Base-by-base conservation (phyloP, 2,797 vertebrate genomes). In the Thalassophryne amazonica region DNA sequence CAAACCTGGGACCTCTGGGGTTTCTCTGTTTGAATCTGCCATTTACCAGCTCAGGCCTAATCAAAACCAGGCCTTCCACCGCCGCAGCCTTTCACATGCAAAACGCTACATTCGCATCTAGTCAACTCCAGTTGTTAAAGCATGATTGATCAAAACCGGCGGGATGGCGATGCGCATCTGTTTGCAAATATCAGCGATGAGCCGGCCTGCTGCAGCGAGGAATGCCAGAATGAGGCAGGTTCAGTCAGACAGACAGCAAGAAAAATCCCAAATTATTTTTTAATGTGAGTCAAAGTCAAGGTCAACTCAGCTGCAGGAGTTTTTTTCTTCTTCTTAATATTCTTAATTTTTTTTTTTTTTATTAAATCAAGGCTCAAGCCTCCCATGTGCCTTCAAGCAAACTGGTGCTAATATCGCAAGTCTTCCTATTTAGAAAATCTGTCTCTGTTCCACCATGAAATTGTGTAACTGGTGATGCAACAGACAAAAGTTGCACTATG, bases 61-160 rank as follows among this genome's bases (percentile, higher is more conserved):
- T 91, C 85, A 89, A 88, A 89, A 81, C 71, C 78, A 75, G 85
- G 81, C 88, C 84, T 81, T 83, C 65, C 39, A 13, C 59, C 64
- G 76, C 54, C 71, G 78, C 68, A 11, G 10, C 78, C 69, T 85
- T 92, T 92, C 86, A 81, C 81, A 91, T 90, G 89, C 86, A 87
- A 91, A 91, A 71, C 53, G 55, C 58, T 73, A 91, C 88, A 91
- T 89, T 91, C 78, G 76, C 72, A 78, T 88, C 81, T 25, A 84
- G 90, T 91, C 89, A 89, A 91, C 86, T 91, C 89, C 86, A 92
- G 89, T 92, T 91, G 89, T 91, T 92, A 85, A 92, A 71, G 89
- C 88, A 83, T 90, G 91, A 90, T 83, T 89, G 90, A 91, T 91
- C 89, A 90, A 89, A 80, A 68, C 35, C 61, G 24, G 42, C 17